Conservation (phyloP, 2,888 invertebrate species). For the Thymelicus sylvestris region DNA sequence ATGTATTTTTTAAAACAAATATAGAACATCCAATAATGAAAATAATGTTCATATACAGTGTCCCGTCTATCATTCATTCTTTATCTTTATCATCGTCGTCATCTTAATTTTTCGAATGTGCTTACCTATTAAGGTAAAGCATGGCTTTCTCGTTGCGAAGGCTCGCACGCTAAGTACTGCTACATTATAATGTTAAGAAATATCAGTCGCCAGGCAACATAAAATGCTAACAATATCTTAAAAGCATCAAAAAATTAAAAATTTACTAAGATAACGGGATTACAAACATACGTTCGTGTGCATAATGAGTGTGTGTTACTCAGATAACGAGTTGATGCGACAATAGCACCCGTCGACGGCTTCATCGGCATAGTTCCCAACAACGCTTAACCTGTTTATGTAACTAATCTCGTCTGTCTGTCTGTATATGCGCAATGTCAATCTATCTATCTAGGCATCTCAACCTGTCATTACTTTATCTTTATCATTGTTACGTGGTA, state of each 20-base stretch:
- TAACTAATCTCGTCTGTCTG: conserved; percentile 42
- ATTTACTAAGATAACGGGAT: conserved; percentile 1
- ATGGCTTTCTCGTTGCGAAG: too few relatives aligned
- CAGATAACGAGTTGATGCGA: conserved; percentile 49
- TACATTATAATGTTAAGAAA: too few relatives aligned
- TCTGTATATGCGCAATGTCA: conserved; percentile 35
- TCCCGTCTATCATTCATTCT: too few relatives aligned
- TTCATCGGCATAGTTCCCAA: conserved; percentile 58
- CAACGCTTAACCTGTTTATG: conserved; percentile 52
- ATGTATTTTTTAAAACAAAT: too few relatives aligned
- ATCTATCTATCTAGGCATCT: conserved; percentile 40
- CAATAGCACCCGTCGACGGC: conserved; percentile 54
- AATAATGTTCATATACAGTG: too few relatives aligned
- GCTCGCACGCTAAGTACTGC: too few relatives aligned
- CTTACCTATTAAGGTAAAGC: too few relatives aligned
- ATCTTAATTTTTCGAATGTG: too few relatives aligned
- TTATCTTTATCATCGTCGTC: too few relatives aligned
- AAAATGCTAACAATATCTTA: too few relatives aligned
- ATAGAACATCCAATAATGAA: too few relatives aligned
- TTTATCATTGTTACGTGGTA: background rate
- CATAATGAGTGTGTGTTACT: conserved; percentile 46
- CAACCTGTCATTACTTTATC: conserved; percentile 32
- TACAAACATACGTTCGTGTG: conserved; percentile 40
- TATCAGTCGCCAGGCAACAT: too few relatives aligned
- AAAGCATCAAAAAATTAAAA: conserved; percentile 40